Evolutionary conservation across 2,113 vertebrate species (phyloP), one percentile per base, ranked within the genome.

Genomic region (Paratilapia polleni): DNA sequence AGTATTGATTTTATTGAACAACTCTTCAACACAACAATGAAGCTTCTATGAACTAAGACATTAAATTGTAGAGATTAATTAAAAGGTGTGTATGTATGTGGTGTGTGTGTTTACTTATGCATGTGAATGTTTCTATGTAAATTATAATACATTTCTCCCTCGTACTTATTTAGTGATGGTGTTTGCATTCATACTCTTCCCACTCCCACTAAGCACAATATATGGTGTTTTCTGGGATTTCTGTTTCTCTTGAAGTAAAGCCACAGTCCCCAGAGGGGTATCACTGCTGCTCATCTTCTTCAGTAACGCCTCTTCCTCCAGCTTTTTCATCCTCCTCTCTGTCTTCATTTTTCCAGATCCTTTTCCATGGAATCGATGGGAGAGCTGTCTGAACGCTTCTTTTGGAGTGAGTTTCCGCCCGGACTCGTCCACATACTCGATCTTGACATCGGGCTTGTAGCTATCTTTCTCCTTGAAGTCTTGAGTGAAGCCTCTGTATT

Each of bases 231-330:
- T 98, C 94, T 98, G 97, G 11, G 97, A 97, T 85, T 98, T 98
- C 92, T 99, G 97, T 84, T 99, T 98, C 92, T 99, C 98, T 89
- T 98, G 97, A n/a, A 98, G 97, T 91, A 98, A 66, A 1, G 97
- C 97, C 84, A 98, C 97, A 0, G 97, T 98, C 74, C 97, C 97
- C 8, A 99, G 93, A 1, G 97, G 98, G 1, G 98, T 98, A 81
- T 98, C 97, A 0, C 97, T 98, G 87, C 97, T 98, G 93, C 97
- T 98, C 97, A 98, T 98, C 95, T 98, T 98, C 93, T 98, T 98
- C 94, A 98, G 94, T 84, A 99, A 95, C 5, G 97, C 97, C 85
- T 98, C 98, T 85, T 96, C 97, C 2, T 98, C 97, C 59, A 97
- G 91, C 90, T 99, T 99, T 91, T 99, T 99, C 97, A 98, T 98